phyloP scores from a whole-genome alignment of 2,888 invertebrate species.

The Calameuta pallipes region DNA sequence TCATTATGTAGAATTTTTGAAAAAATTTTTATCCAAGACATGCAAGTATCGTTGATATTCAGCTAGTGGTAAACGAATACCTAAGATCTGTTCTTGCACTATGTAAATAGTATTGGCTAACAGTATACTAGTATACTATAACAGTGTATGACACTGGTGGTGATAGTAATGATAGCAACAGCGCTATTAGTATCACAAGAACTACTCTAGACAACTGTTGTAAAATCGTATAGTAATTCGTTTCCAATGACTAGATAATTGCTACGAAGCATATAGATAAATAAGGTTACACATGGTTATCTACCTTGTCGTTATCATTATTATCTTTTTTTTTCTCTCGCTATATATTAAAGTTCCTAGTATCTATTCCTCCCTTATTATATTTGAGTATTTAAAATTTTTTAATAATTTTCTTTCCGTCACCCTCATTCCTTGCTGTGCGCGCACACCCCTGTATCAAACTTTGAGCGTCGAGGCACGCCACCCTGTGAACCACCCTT shows the following conservation, averaged over 20 bases:
- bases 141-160: background rate
- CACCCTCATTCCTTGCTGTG: background rate
- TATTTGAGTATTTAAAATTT: background rate
- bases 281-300: background rate
- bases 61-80: background rate
- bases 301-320: background rate
- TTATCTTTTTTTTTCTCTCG: background rate
- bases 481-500: constrained; percentile 23
- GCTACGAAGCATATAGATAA: background rate
- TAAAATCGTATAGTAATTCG: background rate
- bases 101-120: background rate
- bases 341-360: background rate
- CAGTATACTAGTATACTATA: background rate
- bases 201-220: background rate
- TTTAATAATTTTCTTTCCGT: background rate
- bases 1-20: background rate
- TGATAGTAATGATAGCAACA: background rate
- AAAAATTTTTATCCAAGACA: background rate
- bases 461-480: background rate
- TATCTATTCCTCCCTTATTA: background rate
- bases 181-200: background rate
- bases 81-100: background rate
- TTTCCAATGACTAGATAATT: background rate
- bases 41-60: background rate
- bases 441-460: background rate